phyloP scores from a whole-genome alignment of 2,113 vertebrate genomes.

The Suricata suricatta region DNA sequence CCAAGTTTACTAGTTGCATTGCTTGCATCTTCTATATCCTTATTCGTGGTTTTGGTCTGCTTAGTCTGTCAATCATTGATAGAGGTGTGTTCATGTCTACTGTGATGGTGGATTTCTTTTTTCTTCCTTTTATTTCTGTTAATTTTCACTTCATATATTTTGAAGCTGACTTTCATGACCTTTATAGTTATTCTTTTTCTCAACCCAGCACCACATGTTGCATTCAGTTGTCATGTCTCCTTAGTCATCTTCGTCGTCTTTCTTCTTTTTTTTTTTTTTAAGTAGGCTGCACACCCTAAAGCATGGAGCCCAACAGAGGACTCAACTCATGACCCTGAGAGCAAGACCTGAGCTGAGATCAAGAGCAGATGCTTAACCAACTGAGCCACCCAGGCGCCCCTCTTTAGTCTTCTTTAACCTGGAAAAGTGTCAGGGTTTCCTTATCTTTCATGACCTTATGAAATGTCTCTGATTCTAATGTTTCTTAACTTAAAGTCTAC shows the following conservation, averaged over 20 bases:
- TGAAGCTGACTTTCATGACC: neutral
- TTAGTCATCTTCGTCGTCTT: neutral
- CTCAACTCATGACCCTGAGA: no score
- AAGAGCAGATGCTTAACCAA: no score
- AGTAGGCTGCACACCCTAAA: no score
- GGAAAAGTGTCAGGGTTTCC: neutral
- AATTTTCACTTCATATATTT: neutral
- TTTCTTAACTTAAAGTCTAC: neutral
- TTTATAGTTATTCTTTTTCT: neutral
- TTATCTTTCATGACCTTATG: neutral
- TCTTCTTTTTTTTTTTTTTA: no score
- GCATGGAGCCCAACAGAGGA: no score
- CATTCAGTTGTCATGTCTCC: neutral
- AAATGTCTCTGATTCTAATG: constrained; percentile 13
- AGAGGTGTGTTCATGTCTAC: neutral
- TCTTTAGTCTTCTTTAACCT: constrained; percentile 14
- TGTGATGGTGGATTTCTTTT: neutral
- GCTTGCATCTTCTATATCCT: neutral
- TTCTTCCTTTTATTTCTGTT: neutral
- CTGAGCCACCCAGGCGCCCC: no score
- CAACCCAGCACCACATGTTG: neutral
- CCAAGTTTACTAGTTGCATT: neutral
- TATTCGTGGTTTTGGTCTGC: neutral
- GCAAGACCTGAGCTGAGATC: no score
- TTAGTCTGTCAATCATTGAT: neutral